Conservation (phyloP, 2,113 vertebrate species). For the Cinclus cinclus region DNA sequence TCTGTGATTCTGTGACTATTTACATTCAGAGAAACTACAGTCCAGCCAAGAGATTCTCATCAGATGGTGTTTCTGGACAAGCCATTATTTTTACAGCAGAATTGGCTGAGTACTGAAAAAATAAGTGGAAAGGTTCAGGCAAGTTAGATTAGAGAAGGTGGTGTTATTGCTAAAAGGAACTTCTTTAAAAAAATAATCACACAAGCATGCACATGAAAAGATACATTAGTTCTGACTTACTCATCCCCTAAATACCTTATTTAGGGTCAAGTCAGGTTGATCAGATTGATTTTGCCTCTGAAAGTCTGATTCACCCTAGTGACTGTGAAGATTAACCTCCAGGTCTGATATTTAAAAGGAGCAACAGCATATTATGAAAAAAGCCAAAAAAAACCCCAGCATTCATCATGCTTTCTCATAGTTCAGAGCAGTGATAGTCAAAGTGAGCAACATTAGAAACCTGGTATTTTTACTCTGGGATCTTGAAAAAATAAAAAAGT, state of each 20-base stretch:
- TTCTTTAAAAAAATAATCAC: neutral
- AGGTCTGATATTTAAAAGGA: neutral
- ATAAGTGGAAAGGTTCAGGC: neutral
- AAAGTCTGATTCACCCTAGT: constrained; percentile 48
- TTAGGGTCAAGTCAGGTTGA: constrained; percentile 42
- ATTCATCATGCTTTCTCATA: neutral
- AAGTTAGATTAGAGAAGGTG: neutral
- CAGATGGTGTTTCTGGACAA: neutral
- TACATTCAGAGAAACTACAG: neutral
- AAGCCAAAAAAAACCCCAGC: neutral
- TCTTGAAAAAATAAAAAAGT: neutral
- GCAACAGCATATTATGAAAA: neutral
- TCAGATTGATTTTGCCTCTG: constrained; percentile 8
- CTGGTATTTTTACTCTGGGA: neutral
- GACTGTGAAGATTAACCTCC: constrained; percentile 1
- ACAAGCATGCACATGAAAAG: constrained; percentile 61
- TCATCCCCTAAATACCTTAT: constrained; percentile 25
- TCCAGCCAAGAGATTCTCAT: neutral
- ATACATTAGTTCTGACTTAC: constrained; percentile 29
- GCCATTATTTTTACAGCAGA: neutral
- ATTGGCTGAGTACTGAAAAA: neutral
- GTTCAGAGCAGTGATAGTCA: neutral
- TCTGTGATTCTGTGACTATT: neutral
- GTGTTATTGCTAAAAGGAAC: constrained; percentile 14
- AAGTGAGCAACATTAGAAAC: neutral